A percentile compares a stretch with the other conserved stretches of the same genome.
Evolutionary conservation across 37 sponge, comb jelly and placozoan species (phyloP).

Genomic region (Oopsacas minuta): DNA sequence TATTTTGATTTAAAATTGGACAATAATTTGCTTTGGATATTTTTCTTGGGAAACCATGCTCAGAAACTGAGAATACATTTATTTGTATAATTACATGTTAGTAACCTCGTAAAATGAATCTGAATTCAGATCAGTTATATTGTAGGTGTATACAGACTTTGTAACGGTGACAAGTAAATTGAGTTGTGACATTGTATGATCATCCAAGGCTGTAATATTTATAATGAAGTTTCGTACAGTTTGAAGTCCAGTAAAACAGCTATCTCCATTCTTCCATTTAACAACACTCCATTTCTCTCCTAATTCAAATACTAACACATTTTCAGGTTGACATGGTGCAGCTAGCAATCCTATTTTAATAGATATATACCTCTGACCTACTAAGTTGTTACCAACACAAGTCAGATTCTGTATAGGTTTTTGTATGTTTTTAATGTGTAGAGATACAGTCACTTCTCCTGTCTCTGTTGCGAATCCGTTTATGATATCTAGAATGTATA

Average conservation of each 20-base stretch:
- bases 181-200: neutral
- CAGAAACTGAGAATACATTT: neutral
- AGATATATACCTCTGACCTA: neutral
- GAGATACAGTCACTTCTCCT: neutral
- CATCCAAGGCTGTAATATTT: neutral
- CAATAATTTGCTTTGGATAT: too few relatives aligned
- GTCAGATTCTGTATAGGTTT: neutral
- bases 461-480: neutral
- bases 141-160: neutral
- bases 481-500: neutral
- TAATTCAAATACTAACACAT: neutral
- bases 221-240: neutral
- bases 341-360: neutral
- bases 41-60: neutral
- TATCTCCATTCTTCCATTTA: neutral
- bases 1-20: too few relatives aligned
- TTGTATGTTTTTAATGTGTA: neutral
- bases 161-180: neutral
- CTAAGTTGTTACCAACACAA: neutral
- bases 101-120: conserved; percentile 13
- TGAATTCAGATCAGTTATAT: neutral
- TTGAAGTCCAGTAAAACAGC: neutral
- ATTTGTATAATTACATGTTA: neutral
- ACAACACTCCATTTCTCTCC: neutral
- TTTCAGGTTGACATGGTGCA: neutral